A percentile compares a stretch with the other conserved stretches of the same genome.
Evolutionary conservation across 2,113 vertebrate species (phyloP).

Genomic region (Larimichthys crocea): DNA sequence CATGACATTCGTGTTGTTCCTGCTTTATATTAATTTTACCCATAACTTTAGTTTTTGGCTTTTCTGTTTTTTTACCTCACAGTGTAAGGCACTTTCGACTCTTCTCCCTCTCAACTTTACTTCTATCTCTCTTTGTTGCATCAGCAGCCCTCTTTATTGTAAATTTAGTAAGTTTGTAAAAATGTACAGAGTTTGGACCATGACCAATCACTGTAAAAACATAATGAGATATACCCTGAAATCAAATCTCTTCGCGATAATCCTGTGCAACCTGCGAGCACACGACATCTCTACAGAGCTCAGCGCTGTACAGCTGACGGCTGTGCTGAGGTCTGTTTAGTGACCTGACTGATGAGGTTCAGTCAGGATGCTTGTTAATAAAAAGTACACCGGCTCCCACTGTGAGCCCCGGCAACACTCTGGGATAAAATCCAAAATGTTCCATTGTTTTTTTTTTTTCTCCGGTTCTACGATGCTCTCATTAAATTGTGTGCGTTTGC

Average conservation of each 20-base stretch:
- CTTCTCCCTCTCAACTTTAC: background rate
- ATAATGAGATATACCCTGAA: conserved; percentile 37
- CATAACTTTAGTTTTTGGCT: background rate
- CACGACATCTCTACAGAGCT: background rate
- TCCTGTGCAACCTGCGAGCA: conserved; percentile 19
- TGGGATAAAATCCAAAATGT: conserved; percentile 54
- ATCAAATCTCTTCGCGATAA: conserved; percentile 39
- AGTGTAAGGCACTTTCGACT: background rate
- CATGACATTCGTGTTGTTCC: conserved; percentile 8
- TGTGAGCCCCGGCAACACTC: conserved; percentile 41
- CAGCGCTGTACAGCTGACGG: conserved; percentile 2
- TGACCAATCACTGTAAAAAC: conserved; percentile 7
- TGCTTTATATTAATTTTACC: background rate
- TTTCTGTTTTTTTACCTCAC: background rate
- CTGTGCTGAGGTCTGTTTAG: conserved; percentile 18
- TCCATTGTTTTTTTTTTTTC: conserved; percentile 60
- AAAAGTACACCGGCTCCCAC: conserved; percentile 49
- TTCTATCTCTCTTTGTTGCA: background rate
- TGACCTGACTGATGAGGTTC: conserved; percentile 35
- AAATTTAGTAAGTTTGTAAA: conserved; percentile 20
- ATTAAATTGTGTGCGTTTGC: conserved; percentile 26
- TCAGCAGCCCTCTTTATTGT: background rate
- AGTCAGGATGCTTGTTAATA: conserved; percentile 54
- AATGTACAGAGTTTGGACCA: conserved; percentile 1
- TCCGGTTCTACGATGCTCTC: conserved; percentile 44